Base-by-base conservation (phyloP, 2,113 vertebrate genomes). In the Pangasianodon gigas region DNA sequence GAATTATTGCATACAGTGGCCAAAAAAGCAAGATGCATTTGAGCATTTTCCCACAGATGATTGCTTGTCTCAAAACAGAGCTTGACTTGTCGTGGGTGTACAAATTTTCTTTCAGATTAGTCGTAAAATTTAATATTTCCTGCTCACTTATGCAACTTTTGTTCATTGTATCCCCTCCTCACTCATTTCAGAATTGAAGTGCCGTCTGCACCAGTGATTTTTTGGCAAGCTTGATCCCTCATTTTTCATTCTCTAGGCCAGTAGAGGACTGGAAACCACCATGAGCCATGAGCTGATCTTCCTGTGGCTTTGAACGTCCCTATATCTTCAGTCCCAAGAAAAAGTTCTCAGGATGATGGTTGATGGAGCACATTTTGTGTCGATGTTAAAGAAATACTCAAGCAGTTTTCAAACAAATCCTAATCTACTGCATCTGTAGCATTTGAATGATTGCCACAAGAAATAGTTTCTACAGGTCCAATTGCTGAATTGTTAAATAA, bases 321-420 rank as follows among this genome's bases (percentile, higher is more conserved):
- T 19, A 26, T 26, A 26, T 26, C n/a, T 82, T 52, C 44, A 29
- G 56, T 21, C 81, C 84, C 26, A 29, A 51, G 67, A 79, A 74
- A 79, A 77, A 85, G 58, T 46, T 85, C 32, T 51, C 84, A 81
- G 37, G 26, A 74, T 62, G 77, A 79, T 51, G 58, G 71, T 74
- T 82, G 69, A 89, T 83, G 41, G 60, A 60, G 48, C 60, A 52
- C 29, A 71, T 84, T 88, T 88, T 74, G 81, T 84, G 52, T 84
- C 46, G 7, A 21, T 46, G 52, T 82, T 84, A 88, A 84, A 75
- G 51, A 9, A 86, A 74, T 19, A 54, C 7, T 19, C 18, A 3
- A 37, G 52, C 14, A 14, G 26, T 77, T 46, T 48, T 77, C 41
- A 77, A n/a, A 13, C 41, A 14, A 51, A 80, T 51, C 26, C 46